These are phyloP conservation scores for Calephelis perditalis DNA, from an alignment of 2,888 invertebrate genomes.

Conservation along the genomic window DNA sequence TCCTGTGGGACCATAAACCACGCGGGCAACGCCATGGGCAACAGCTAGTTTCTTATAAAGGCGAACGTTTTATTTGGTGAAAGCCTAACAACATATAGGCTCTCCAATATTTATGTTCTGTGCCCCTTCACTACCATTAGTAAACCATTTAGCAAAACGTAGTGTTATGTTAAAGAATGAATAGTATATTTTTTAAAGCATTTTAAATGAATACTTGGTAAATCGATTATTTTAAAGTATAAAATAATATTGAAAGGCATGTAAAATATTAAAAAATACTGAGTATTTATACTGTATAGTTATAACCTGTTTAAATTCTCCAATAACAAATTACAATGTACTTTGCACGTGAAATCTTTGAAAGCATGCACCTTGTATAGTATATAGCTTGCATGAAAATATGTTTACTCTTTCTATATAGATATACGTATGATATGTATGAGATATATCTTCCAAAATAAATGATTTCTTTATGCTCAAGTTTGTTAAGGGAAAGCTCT, in stretches of 20 bases:
- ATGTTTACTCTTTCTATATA: conserved; percentile 40
- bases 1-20: too few species aligned
- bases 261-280: not conserved
- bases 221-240: not conserved
- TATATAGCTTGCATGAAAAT: conserved; percentile 72
- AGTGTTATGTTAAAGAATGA: conserved; percentile 3
- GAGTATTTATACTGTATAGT: conserved; percentile 14
- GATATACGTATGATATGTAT: conserved; percentile 44
- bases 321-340: conserved; percentile 26
- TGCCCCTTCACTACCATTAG: not conserved
- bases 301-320: conserved; percentile 33
- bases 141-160: not conserved
- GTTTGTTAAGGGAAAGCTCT: not conserved
- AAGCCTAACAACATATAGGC: too few species aligned
- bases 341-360: conserved; percentile 46
- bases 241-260: not conserved
- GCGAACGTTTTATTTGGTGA: too few species aligned
- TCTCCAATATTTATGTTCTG: not conserved
- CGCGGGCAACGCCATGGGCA: too few species aligned
- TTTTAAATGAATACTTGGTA: not conserved
- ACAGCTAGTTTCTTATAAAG: too few species aligned
- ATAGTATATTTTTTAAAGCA: not conserved
- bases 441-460: conserved; percentile 72
- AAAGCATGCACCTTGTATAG: conserved; percentile 63
- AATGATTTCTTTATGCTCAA: conserved; percentile 54